Evolutionary conservation across 1,140 invertebrate species (phyloP), one percentile per base, ranked within the genome.

Genomic region (Stegodyphus dumicola): DNA sequence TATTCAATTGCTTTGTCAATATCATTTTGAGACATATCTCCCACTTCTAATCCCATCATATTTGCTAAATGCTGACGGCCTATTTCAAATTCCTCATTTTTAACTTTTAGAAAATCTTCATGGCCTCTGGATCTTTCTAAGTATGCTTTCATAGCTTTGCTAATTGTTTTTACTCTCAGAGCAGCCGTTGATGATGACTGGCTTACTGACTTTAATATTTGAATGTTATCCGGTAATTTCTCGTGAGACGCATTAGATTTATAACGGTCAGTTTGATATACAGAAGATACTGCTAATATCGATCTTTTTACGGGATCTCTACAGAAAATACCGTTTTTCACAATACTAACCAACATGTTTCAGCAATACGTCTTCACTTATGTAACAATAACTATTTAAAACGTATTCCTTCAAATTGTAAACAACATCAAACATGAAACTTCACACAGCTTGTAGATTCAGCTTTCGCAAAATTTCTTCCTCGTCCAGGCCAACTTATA

Each of bases 1-100:
- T 99, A 99, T 87, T 93, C 91, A 88, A 99, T 97, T 18, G 97
- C 94, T 90, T 93, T 93, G 92, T 98, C 93, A 15, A 99, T 93
- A 90, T 98, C 95, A 87, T 94, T 92, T 90, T 98, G 95, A 0
- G 95, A 95, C 90, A 99, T 96, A 10, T 92, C 94, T 87, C 96
- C 94, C 2, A 94, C 93, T 92, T 99, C 94, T 90, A 94, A 93
- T 5, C 97, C 97, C 98, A 99, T 99, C 93, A 99, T 99, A 90
- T 99, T 99, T 6, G 98, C 98, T 77, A 99, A 92, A 92, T 99
- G 97, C 49, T 97, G 92, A 90, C 95, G 96, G 11, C 98, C 98
- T 89, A 97, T 94, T 89, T 97, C 94, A 91, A 94, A 99, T 88
- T 98, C 95, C 80, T 93, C 89, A 71, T 93, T 92, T 91, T 99